phyloP scores from a whole-genome alignment of 1,140 invertebrate species.

The Rhagoletis zephyria region DNA sequence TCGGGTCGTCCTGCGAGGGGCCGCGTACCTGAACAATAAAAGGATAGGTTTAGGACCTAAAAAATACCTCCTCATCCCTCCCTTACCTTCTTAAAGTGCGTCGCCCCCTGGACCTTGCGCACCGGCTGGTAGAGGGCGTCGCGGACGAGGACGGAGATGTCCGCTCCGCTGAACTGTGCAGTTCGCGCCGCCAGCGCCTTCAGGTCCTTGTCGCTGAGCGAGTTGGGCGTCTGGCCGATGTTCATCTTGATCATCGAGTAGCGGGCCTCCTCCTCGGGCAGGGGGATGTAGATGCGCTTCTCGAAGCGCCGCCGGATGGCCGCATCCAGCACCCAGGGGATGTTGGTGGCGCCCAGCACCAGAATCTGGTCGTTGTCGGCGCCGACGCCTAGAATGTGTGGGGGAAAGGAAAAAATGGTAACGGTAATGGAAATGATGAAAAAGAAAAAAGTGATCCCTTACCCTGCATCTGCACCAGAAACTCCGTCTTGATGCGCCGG shows the following conservation, averaged over 20 bases:
- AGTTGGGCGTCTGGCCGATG: slow-evolving; percentile 91
- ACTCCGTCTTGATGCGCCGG: slow-evolving; percentile 98
- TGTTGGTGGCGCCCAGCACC: slow-evolving; percentile 98
- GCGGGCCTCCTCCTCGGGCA: slow-evolving; percentile 94
- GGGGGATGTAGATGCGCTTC: slow-evolving; percentile 97
- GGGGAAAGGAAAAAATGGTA: too few relatives aligned
- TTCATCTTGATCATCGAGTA: slow-evolving; percentile 96
- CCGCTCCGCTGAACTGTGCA: slow-evolving; percentile 92
- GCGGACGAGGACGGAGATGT: slow-evolving; percentile 97
- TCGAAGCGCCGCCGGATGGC: slow-evolving; percentile 98
- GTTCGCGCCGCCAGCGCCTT: slow-evolving; percentile 88
- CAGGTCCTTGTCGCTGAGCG: slow-evolving; percentile 89
- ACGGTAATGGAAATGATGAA: too few relatives aligned
- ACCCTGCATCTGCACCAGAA: slow-evolving; percentile 99
- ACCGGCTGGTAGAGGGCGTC: slow-evolving; percentile 99
- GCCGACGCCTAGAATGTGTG: too few relatives aligned
- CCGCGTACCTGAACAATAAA: slow-evolving; percentile 86
- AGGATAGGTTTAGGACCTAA: background rate
- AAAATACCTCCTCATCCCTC: too few relatives aligned
- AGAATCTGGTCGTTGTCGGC: slow-evolving; percentile 96
- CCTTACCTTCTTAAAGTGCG: slow-evolving; percentile 75
- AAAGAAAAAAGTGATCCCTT: too few relatives aligned
- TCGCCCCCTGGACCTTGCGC: slow-evolving; percentile 97
- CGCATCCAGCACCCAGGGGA: slow-evolving; percentile 97
- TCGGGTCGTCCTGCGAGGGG: slow-evolving; percentile 85